Evolutionary conservation across 1,140 invertebrate genomes (phyloP).

Genomic region (Sinonovacula constricta): DNA sequence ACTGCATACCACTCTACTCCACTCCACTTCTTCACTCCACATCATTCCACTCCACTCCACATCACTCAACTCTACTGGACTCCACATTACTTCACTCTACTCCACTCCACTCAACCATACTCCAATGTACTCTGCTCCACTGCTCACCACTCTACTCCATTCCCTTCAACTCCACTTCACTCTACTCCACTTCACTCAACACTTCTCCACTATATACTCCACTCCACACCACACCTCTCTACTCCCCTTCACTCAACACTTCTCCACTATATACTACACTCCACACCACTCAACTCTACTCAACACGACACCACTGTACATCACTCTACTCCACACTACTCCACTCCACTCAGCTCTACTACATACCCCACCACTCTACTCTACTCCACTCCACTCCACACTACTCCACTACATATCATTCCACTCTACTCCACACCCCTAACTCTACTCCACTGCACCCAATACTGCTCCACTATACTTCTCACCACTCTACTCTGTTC

Average conservation of each 20-base stretch:
- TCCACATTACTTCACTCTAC: background rate
- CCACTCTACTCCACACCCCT: background rate
- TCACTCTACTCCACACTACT: background rate
- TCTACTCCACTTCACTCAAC: background rate
- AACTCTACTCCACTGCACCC: background rate
- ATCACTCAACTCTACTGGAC: background rate
- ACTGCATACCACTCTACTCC: too few relatives aligned
- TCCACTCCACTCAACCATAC: background rate
- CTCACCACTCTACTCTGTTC: background rate
- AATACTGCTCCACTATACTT: conserved; percentile 2
- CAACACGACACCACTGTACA: background rate
- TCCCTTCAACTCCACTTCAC: background rate
- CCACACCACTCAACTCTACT: background rate
- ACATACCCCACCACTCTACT: background rate
- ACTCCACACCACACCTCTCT: too few relatives aligned
- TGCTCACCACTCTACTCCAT: background rate
- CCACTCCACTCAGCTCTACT: conserved; percentile 3
- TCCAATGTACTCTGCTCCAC: background rate
- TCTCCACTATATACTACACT: background rate
- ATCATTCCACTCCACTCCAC: background rate
- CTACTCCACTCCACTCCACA: conserved; percentile 5
- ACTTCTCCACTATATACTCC: background rate
- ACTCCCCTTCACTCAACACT: background rate
- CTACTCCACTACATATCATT: background rate
- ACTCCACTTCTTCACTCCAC: too few relatives aligned